Evolutionary conservation across 1,140 invertebrate species (phyloP).

Genomic region (Cotesia chilonis): DNA sequence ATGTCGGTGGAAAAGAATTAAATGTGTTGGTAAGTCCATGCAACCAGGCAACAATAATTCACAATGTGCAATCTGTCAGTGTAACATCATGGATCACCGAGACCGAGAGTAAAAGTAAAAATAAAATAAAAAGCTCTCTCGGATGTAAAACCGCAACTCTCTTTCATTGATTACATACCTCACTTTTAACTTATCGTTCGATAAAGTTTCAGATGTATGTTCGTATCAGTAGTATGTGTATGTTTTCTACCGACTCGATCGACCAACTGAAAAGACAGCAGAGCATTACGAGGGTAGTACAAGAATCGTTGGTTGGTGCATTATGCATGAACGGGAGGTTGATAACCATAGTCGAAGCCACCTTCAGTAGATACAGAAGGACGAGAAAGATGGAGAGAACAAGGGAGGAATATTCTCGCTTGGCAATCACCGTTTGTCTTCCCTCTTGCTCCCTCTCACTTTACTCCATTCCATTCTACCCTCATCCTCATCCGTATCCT

Average conservation of each 20-base stretch:
- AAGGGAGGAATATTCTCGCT: not conserved
- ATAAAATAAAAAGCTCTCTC: not conserved
- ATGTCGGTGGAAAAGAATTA: too few relatives aligned
- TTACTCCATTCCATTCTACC: conserved; percentile 11
- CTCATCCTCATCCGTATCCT: too few relatives aligned
- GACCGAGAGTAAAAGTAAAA: not conserved
- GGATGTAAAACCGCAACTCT: too few relatives aligned
- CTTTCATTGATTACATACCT: not conserved
- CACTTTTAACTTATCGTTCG: not conserved
- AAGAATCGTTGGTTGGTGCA: conserved; percentile 44
- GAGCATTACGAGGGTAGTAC: conserved; percentile 18
- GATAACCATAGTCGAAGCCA: conserved; percentile 43
- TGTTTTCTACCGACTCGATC: conserved; percentile 7
- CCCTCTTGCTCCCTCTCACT: conserved; percentile 4
- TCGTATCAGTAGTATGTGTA: not conserved
- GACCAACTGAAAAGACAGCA: conserved; percentile 13
- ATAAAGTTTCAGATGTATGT: too few relatives aligned
- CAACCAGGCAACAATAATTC: too few relatives aligned
- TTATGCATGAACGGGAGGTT: conserved; percentile 54
- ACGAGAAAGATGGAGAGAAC: not conserved
- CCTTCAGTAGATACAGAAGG: not conserved
- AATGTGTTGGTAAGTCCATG: too few relatives aligned
- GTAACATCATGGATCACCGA: too few relatives aligned
- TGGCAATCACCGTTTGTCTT: conserved; percentile 13
- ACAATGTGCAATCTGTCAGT: too few relatives aligned